Conservation (phyloP, 1,140 invertebrate species). For the Laupala kohalensis region DNA sequence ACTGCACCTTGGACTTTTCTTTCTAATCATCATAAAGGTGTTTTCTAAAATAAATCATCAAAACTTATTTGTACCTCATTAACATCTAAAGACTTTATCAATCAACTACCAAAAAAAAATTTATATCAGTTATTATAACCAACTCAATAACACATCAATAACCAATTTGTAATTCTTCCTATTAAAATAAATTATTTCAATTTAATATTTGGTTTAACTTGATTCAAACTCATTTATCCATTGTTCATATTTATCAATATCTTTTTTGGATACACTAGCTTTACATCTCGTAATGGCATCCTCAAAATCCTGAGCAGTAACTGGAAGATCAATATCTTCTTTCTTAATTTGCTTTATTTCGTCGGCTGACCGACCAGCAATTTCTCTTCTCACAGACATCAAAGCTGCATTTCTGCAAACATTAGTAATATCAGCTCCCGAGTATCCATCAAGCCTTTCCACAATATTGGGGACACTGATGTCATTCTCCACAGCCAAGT, state of each 20-base stretch:
- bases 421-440: slow-evolving; percentile 50
- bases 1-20: no score
- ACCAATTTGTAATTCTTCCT: no score
- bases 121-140: no score
- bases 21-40: no score
- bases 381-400: slow-evolving; percentile 52
- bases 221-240: slow-evolving; percentile 24
- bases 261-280: slow-evolving; percentile 40
- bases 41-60: no score
- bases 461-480: slow-evolving; percentile 42
- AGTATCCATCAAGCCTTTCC: slow-evolving; percentile 46
- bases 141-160: no score
- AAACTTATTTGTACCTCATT: no score
- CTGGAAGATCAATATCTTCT: slow-evolving; percentile 45
- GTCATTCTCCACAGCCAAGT: slow-evolving; percentile 35
- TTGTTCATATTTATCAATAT: slow-evolving; percentile 33
- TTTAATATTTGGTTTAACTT: no score
- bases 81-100: no score
- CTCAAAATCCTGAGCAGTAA: slow-evolving; percentile 42
- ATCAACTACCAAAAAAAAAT: no score
- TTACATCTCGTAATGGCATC: slow-evolving; percentile 43
- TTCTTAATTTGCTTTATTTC: slow-evolving; percentile 47
- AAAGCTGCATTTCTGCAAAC: slow-evolving; percentile 54
- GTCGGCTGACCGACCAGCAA: slow-evolving; percentile 43
- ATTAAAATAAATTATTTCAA: no score